A percentile compares a stretch with the other conserved stretches of the same genome.
Evolutionary conservation across 2,113 vertebrate species (phyloP).

Genomic region (Carlito syrichta): DNA sequence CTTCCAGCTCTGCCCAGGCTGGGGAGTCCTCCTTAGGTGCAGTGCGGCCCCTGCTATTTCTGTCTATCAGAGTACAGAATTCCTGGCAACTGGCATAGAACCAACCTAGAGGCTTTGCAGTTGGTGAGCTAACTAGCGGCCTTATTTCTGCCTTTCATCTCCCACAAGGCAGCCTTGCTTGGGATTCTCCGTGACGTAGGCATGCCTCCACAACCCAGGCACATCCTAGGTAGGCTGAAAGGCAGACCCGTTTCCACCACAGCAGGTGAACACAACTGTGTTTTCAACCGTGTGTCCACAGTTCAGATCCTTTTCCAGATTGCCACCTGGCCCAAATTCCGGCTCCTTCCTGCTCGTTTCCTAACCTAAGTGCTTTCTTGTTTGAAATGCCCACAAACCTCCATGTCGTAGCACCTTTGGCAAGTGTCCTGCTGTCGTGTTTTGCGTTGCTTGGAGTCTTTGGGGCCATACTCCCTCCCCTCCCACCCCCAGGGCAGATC

Average conservation of each 20-base stretch:
- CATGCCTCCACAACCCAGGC: slow-evolving; percentile 50
- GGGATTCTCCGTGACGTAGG: slow-evolving; percentile 66
- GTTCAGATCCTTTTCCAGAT: slow-evolving; percentile 69
- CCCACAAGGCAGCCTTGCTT: slow-evolving; percentile 73
- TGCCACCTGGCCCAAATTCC: slow-evolving; percentile 70
- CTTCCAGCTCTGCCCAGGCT: background rate
- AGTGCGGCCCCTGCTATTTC: background rate
- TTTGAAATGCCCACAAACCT: slow-evolving; percentile 63
- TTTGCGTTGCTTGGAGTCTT: slow-evolving; percentile 72
- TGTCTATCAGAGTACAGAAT: slow-evolving; percentile 26
- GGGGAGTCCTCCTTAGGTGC: slow-evolving; percentile 45
- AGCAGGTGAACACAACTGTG: slow-evolving; percentile 47
- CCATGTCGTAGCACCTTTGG: slow-evolving; percentile 70
- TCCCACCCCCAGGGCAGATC: slow-evolving; percentile 67
- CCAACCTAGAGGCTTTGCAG: slow-evolving; percentile 68
- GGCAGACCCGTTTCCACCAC: slow-evolving; percentile 59
- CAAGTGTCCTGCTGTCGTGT: slow-evolving; percentile 66
- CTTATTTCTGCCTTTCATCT: slow-evolving; percentile 68
- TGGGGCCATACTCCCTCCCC: slow-evolving; percentile 44
- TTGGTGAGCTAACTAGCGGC: slow-evolving; percentile 72
- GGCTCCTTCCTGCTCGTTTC: slow-evolving; percentile 78
- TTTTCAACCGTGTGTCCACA: slow-evolving; percentile 70
- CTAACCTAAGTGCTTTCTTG: slow-evolving; percentile 79
- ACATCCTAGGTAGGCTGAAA: slow-evolving; percentile 75
- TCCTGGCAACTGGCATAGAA: slow-evolving; percentile 59